Conservation (phyloP, 2,888 invertebrate genomes). For the Cataglyphis altisquamis region DNA sequence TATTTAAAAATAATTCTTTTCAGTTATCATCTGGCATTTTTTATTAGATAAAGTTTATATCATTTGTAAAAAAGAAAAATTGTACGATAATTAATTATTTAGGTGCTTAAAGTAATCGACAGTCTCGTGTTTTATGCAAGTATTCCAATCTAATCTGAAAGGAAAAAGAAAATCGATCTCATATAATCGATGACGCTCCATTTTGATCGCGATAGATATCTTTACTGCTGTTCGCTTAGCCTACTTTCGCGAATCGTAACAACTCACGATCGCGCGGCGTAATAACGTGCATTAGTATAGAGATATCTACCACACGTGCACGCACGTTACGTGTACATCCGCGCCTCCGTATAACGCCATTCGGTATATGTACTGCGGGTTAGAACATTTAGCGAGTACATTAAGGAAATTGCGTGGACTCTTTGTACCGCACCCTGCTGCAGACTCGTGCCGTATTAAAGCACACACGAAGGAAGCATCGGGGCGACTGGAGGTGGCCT, state of each 20-base stretch:
- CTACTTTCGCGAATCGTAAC: constrained; percentile 59
- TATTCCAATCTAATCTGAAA: neutral
- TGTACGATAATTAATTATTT: too few species aligned
- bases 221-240: constrained; percentile 66
- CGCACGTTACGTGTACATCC: constrained; percentile 31
- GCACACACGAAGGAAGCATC: constrained; percentile 61
- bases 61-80: neutral
- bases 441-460: constrained; percentile 62
- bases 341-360: constrained; percentile 46
- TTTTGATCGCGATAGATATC: constrained; percentile 60
- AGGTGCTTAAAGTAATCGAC: neutral
- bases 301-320: constrained; percentile 30
- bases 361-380: constrained; percentile 69
- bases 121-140: neutral
- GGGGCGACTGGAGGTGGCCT: constrained; percentile 56
- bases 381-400: constrained; percentile 84
- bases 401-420: constrained; percentile 85
- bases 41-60: neutral
- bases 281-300: constrained; percentile 2
- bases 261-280: neutral
- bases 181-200: constrained; percentile 59
- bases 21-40: neutral
- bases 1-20: neutral
- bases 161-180: neutral
- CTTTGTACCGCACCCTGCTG: constrained; percentile 76